A percentile compares a stretch with the other conserved stretches of the same genome.
These are phyloP conservation scores for Chaenocephalus aceratus DNA, from an alignment of 2,113 vertebrate genomes.

Conservation along the genomic window DNA sequence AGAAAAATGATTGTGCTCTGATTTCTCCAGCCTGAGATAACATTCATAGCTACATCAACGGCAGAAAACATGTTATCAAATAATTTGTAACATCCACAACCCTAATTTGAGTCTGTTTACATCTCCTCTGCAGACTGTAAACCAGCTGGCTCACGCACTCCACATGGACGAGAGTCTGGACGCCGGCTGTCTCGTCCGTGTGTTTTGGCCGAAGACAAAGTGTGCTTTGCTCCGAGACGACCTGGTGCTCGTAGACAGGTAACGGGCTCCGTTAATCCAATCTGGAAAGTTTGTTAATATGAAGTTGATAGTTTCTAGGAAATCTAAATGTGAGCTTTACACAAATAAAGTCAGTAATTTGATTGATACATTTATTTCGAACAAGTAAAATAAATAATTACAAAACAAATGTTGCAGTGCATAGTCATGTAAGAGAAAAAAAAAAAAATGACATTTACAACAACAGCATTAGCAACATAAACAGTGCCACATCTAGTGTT, in stretches of 20 bases:
- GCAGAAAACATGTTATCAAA: neutral
- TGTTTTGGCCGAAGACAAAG: constrained; percentile 99
- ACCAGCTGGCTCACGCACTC: constrained; percentile 96
- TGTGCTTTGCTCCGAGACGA: constrained; percentile 97
- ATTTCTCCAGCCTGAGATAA: neutral
- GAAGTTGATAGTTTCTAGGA: neutral
- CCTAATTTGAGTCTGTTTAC: neutral
- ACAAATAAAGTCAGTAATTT: neutral
- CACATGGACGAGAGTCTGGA: constrained; percentile 98
- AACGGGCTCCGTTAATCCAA: constrained; percentile 13
- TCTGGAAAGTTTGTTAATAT: neutral
- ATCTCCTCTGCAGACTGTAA: constrained; percentile 89
- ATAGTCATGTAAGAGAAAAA: no score
- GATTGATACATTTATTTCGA: no score
- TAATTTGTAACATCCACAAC: neutral
- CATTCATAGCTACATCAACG: neutral
- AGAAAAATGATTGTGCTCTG: neutral
- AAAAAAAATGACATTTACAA: no score
- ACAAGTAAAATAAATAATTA: no score
- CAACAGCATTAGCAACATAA: no score
- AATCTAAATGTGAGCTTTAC: neutral
- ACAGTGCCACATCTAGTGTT: no score
- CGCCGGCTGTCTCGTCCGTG: constrained; percentile 94
- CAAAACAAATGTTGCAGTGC: no score
- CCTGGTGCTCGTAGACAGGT: constrained; percentile 98